Conservation (phyloP, 2,113 vertebrate genomes). For the Pterocles burchelli region DNA sequence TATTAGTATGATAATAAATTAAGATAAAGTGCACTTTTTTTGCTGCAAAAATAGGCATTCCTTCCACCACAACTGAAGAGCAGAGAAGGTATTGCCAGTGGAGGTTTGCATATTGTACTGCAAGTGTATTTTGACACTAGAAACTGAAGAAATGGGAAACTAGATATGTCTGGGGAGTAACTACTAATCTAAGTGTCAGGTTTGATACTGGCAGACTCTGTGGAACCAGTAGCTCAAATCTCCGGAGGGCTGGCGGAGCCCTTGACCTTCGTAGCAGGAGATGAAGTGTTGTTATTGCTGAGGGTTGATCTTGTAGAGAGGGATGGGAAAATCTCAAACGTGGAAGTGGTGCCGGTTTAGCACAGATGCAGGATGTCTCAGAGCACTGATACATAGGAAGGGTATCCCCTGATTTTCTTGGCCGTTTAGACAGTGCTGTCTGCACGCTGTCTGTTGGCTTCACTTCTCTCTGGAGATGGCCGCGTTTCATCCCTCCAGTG, state of each 20-base stretch:
- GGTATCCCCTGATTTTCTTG: neutral
- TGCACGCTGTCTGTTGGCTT: neutral
- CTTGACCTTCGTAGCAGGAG: slow-evolving; percentile 36
- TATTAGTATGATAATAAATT: neutral
- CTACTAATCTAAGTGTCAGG: slow-evolving; percentile 63
- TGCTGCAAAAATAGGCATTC: neutral
- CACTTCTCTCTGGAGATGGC: neutral
- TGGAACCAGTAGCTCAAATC: slow-evolving; percentile 60
- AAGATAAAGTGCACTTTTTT: neutral
- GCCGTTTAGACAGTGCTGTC: neutral
- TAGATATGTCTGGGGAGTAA: slow-evolving; percentile 51
- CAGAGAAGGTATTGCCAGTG: neutral
- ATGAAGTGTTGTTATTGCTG: neutral
- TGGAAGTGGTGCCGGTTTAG: neutral
- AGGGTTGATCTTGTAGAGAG: neutral
- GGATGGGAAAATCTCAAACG: neutral
- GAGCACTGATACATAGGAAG: neutral
- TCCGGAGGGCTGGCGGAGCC: neutral
- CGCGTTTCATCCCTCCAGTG: neutral
- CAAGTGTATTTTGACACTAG: slow-evolving; percentile 67
- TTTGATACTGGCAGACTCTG: slow-evolving; percentile 58
- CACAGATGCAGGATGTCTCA: neutral
- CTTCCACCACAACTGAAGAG: neutral
- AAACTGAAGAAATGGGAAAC: slow-evolving; percentile 67
- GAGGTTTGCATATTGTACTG: slow-evolving; percentile 54